A percentile compares a stretch with the other conserved stretches of the same genome.
phyloP scores from a whole-genome alignment of 1,140 invertebrate species.

The Pantala flavescens region DNA sequence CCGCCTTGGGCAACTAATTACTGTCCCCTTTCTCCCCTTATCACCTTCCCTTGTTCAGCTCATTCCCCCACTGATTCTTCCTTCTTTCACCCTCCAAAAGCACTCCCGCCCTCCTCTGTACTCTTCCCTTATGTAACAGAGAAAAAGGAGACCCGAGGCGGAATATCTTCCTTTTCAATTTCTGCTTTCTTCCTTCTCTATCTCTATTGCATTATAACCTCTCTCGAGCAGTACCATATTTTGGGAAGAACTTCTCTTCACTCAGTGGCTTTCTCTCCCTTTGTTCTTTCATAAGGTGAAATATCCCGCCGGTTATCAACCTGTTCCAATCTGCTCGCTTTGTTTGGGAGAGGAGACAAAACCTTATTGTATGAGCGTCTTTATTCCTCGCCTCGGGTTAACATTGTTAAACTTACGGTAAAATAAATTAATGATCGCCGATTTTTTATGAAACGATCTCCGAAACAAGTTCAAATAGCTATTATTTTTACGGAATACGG shows the following conservation, averaged over 20 bases:
- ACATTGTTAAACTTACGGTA: too few species aligned
- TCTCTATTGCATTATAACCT: background rate
- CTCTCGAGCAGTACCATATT: background rate
- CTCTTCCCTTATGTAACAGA: background rate
- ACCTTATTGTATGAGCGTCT: background rate
- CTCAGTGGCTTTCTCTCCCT: background rate
- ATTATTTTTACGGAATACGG: too few species aligned
- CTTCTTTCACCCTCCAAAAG: background rate
- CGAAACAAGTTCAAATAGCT: too few species aligned
- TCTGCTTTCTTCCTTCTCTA: background rate
- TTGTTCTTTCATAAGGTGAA: background rate
- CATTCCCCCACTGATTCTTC: background rate
- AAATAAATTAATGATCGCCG: too few species aligned
- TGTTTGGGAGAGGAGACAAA: background rate
- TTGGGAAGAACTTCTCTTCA: background rate
- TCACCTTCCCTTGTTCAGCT: slow-evolving; percentile 4
- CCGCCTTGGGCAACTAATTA: slow-evolving; percentile 3
- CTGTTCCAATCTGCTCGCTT: background rate
- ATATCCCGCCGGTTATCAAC: background rate
- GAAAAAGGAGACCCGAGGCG: background rate
- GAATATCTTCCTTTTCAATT: background rate
- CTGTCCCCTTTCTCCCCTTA: slow-evolving; percentile 7
- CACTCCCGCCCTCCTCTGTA: background rate
- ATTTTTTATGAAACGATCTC: too few species aligned
- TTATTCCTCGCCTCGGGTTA: too few species aligned